Base-by-base conservation (phyloP, 1,140 invertebrate species). In the Cherax quadricarinatus region DNA sequence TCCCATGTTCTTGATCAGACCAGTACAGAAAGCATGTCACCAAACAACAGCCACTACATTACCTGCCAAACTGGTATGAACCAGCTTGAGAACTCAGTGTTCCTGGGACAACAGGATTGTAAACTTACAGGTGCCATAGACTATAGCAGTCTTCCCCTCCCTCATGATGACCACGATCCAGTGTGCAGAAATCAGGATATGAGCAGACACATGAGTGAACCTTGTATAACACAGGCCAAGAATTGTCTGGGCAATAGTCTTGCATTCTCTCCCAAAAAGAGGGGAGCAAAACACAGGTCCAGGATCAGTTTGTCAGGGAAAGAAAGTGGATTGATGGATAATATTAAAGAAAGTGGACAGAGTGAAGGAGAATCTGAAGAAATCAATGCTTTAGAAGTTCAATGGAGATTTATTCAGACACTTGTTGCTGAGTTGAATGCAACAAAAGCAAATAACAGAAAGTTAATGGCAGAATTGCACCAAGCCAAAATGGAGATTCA, bases 381-480 rank as follows among this genome's bases (percentile, higher is more conserved):
- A 48, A 86, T 62, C 12, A 66, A 86, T 73, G 84, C 90, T n/a
- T 73, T 91, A 70, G 90, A 91, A 81, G 90, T 91, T 48, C 90
- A 91, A 78, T 91, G 90, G 90, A 91, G 90, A n/a, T 91, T 91
- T 73, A 91, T 91, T 62, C 90, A 91, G 78, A 91, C 90, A 30
- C 79, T 91, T 51, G 90, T 91, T 48, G 62, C 90, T 4, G 90
- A 91, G 57, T 78, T 91, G 9, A 91, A 91, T 70, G 62, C 85
- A 24, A 91, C 84, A 16, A 91, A 91, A 79, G 84, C 84, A 10
- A 86, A n/a, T 86, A 86, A 91, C 30, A 41, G 90, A 51, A 86
- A 86, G n/a, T 10, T 91, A 18, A 82, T 91, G 90, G 84, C 84
- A 49, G 90, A 91, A 53, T 53, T 91, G 30, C 90, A 91, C 51